These are phyloP conservation scores for Cryptus armator DNA, from an alignment of 2,888 invertebrate genomes.

Conservation along the genomic window DNA sequence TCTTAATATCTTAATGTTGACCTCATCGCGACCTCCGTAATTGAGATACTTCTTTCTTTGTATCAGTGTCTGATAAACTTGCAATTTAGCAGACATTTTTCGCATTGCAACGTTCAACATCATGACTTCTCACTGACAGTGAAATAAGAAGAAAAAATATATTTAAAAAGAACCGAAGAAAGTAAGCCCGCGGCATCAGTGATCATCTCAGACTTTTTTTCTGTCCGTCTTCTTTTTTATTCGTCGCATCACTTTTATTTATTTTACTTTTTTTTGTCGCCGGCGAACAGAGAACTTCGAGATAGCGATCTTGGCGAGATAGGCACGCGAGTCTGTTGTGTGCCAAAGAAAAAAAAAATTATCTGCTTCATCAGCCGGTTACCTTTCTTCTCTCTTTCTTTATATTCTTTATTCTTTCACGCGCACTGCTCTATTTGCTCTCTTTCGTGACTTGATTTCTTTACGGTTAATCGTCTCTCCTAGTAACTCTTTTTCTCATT, in stretches of 20 bases:
- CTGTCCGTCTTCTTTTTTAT: slow-evolving; percentile 14
- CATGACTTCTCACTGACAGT: not conserved
- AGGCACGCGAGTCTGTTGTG: slow-evolving; percentile 38
- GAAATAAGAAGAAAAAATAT: slow-evolving; percentile 4
- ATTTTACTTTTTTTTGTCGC: slow-evolving; percentile 27
- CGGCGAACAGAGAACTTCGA: slow-evolving; percentile 33
- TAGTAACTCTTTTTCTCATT: slow-evolving; percentile 6
- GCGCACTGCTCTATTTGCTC: slow-evolving; percentile 32
- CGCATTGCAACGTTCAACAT: not conserved
- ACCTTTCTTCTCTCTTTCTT: slow-evolving; percentile 25
- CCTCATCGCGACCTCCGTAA: not conserved
- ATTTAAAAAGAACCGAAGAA: slow-evolving; percentile 48
- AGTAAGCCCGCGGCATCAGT: slow-evolving; percentile 37
- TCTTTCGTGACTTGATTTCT: slow-evolving; percentile 58
- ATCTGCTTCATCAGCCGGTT: slow-evolving; percentile 14
- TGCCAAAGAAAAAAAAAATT: not conserved
- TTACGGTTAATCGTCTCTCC: slow-evolving; percentile 32
- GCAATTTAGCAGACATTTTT: not conserved
- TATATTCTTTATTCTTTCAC: slow-evolving; percentile 14
- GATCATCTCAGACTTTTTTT: slow-evolving; percentile 29
- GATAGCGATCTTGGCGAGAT: slow-evolving; percentile 55
- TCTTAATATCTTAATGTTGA: not conserved
- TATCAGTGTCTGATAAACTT: not conserved
- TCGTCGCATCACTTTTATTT: slow-evolving; percentile 32
- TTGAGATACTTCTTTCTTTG: not conserved